These are phyloP conservation scores for Zaprionus ghesquierei DNA, from an alignment of 1,140 invertebrate genomes.

Conservation along the genomic window DNA sequence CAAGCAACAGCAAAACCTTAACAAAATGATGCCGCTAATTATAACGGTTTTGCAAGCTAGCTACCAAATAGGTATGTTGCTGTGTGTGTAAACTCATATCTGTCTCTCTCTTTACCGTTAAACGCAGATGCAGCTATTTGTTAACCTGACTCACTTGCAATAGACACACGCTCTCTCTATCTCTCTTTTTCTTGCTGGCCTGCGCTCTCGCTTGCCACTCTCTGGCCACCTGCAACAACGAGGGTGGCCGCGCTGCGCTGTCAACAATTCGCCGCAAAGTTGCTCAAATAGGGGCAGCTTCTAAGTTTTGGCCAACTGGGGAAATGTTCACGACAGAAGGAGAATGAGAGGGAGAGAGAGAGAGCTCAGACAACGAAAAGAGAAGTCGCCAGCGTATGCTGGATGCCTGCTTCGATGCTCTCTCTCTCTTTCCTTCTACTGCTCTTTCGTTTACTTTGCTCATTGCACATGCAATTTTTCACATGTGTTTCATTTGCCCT, in stretches of 20 bases:
- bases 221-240: background rate
- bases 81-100: constrained; percentile 10
- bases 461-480: constrained; percentile 40
- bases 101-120: constrained; percentile 30
- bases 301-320: constrained; percentile 13
- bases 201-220: constrained; percentile 5
- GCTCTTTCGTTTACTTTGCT: background rate
- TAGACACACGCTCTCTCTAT: background rate
- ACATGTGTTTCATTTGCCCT: constrained; percentile 34
- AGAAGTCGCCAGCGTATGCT: background rate
- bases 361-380: background rate
- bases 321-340: constrained; percentile 4
- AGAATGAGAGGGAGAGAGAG: background rate
- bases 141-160: constrained; percentile 8
- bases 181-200: background rate
- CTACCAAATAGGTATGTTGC: background rate
- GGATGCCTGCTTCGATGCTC: background rate
- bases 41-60: constrained; percentile 33
- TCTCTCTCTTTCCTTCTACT: background rate
- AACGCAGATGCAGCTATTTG: constrained; percentile 30
- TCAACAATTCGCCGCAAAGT: constrained; percentile 42
- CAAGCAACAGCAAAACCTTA: background rate
- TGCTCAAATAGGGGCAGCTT: constrained; percentile 43
- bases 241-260: constrained; percentile 18
- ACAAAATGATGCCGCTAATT: constrained; percentile 29